These are phyloP conservation scores for Synanceia verrucosa DNA, from an alignment of 2,797 vertebrate genomes.

Conservation along the genomic window DNA sequence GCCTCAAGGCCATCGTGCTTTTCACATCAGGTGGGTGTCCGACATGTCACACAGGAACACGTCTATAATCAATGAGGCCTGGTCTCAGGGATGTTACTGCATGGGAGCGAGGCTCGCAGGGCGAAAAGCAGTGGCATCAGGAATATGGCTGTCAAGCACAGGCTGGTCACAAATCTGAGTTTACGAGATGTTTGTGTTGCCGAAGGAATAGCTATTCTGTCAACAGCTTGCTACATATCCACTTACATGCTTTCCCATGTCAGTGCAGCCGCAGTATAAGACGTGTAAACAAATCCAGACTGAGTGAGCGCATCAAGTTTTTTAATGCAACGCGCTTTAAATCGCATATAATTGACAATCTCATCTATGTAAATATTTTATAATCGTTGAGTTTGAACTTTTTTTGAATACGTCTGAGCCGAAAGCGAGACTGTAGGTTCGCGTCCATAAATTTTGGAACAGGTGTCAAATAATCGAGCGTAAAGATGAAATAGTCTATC, in stretches of 20 bases:
- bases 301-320: slow-evolving; percentile 60
- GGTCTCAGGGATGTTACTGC: slow-evolving; percentile 30
- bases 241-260: slow-evolving; percentile 71
- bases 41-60: slow-evolving; percentile 50
- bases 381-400: slow-evolving; percentile 41
- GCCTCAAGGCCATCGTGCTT: slow-evolving; percentile 98
- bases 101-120: slow-evolving; percentile 27
- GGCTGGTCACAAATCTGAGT: slow-evolving; percentile 62
- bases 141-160: slow-evolving; percentile 57
- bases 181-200: slow-evolving; percentile 68
- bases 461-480: slow-evolving; percentile 75
- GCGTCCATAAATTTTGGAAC: slow-evolving; percentile 63
- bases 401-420: slow-evolving; percentile 9
- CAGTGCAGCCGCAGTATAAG: slow-evolving; percentile 64
- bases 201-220: slow-evolving; percentile 64
- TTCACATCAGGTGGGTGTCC: slow-evolving; percentile 96
- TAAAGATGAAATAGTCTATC: slow-evolving; percentile 72
- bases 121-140: slow-evolving; percentile 36
- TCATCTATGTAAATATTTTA: slow-evolving; percentile 29
- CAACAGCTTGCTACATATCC: slow-evolving; percentile 72
- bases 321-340: slow-evolving; percentile 19
- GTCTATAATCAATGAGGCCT: slow-evolving; percentile 62
- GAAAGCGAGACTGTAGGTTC: slow-evolving; percentile 17
- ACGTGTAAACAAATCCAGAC: slow-evolving; percentile 71
- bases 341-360: slow-evolving; percentile 16